Percentiles rank a stretch among this genome's conserved stretches.
phyloP scores from a whole-genome alignment of 2,113 vertebrate species.

The Erythrolamprus reginae region DNA sequence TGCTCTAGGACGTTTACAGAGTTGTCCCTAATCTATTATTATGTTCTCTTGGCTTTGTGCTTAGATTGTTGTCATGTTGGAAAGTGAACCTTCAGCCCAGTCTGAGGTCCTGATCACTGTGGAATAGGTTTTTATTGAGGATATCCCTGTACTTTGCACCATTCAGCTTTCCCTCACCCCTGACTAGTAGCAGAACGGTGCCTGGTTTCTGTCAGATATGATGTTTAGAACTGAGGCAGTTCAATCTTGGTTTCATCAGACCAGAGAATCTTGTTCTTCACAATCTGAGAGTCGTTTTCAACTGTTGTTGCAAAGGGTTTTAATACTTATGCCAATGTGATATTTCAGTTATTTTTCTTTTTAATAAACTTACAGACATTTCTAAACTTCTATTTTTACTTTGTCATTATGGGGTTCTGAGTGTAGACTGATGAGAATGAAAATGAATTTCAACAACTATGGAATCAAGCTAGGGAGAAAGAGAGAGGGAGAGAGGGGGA shows the following conservation, averaged over 20 bases:
- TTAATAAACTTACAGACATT: no score
- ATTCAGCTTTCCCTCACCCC: no score
- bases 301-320: neutral
- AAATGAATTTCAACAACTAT: neutral
- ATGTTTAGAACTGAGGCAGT: neutral
- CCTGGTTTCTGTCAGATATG: neutral
- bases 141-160: no score
- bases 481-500: neutral
- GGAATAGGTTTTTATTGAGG: no score
- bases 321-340: neutral
- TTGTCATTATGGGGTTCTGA: neutral
- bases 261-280: neutral
- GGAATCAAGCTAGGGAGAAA: neutral
- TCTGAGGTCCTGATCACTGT: neutral
- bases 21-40: neutral
- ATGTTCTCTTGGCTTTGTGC: neutral
- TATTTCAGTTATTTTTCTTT: neutral
- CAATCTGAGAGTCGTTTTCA: neutral
- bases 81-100: neutral
- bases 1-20: neutral
- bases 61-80: neutral
- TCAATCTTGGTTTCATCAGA: neutral
- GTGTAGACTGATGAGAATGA: neutral
- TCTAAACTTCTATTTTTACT: neutral
- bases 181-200: no score